phyloP scores from a whole-genome alignment of 1,140 invertebrate genomes.

The Leptinotarsa lineolata region DNA sequence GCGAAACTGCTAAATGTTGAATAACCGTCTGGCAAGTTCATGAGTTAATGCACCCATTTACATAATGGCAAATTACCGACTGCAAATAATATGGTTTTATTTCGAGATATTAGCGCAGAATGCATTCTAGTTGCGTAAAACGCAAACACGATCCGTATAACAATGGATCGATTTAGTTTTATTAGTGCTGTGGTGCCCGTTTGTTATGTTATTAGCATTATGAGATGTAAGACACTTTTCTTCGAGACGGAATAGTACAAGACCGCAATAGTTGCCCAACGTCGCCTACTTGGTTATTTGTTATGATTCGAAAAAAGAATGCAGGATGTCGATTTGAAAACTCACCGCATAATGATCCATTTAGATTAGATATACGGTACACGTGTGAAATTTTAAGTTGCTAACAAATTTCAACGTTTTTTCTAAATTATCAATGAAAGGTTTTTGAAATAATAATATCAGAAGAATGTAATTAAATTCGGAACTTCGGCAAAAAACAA shows the following conservation, averaged over 20 bases:
- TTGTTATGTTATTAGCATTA: constrained; percentile 9
- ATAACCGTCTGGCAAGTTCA: constrained; percentile 15
- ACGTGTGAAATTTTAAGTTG: too few species aligned
- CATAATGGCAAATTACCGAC: constrained; percentile 20
- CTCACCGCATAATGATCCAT: too few species aligned
- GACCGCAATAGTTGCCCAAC: not conserved
- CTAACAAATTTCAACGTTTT: too few species aligned
- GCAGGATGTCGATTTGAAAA: too few species aligned
- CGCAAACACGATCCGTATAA: constrained; percentile 11
- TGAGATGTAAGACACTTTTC: not conserved
- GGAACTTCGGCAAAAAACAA: too few species aligned
- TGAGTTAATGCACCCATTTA: constrained; percentile 24
- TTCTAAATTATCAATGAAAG: too few species aligned
- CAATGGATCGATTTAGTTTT: constrained; percentile 20
- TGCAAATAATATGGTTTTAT: constrained; percentile 16
- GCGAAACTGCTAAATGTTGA: not conserved
- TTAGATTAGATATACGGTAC: too few species aligned
- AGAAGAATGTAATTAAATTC: too few species aligned
- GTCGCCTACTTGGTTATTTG: too few species aligned
- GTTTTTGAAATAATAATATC: too few species aligned
- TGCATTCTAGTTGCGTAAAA: constrained; percentile 4
- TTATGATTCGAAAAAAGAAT: too few species aligned
- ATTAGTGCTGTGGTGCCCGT: constrained; percentile 3
- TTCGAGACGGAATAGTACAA: not conserved
- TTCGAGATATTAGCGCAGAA: constrained; percentile 12